Conservation (phyloP, 2,888 invertebrate genomes). For the Aleiodes alternator region DNA sequence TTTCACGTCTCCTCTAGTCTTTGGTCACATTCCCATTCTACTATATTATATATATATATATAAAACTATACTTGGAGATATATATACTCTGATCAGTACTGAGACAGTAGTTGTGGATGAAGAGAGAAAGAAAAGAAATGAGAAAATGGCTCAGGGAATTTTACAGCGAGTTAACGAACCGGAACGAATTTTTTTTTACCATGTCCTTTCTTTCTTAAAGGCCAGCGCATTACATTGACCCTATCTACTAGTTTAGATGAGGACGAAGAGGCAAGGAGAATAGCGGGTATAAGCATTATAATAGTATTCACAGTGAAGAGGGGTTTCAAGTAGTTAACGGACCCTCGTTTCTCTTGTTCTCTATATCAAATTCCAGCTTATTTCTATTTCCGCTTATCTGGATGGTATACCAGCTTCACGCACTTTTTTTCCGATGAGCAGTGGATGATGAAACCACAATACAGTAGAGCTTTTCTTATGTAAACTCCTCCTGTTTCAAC, state of each 20-base stretch:
- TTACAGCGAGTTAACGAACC: conserved; percentile 32
- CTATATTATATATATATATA: conserved; percentile 28
- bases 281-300: conserved; percentile 4
- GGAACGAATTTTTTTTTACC: conserved; percentile 20
- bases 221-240: conserved; percentile 16
- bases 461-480: too few species aligned
- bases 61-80: conserved; percentile 5
- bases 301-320: conserved; percentile 10
- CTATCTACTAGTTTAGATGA: neutral
- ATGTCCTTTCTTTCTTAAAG: neutral
- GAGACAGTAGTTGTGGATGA: conserved; percentile 16
- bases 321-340: conserved; percentile 12
- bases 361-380: neutral
- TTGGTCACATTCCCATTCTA: conserved; percentile 26
- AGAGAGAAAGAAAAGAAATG: conserved; percentile 3
- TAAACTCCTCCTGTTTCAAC: too few species aligned
- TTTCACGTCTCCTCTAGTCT: neutral
- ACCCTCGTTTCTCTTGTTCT: neutral
- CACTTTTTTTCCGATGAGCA: neutral
- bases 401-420: neutral
- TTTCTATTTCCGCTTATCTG: conserved; percentile 10
- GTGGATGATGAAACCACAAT: too few species aligned
- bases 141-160: conserved; percentile 25
- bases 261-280: neutral
- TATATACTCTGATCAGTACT: conserved; percentile 28